Conservation (phyloP, 2,797 vertebrate species). For the Anolis apletophallus region DNA sequence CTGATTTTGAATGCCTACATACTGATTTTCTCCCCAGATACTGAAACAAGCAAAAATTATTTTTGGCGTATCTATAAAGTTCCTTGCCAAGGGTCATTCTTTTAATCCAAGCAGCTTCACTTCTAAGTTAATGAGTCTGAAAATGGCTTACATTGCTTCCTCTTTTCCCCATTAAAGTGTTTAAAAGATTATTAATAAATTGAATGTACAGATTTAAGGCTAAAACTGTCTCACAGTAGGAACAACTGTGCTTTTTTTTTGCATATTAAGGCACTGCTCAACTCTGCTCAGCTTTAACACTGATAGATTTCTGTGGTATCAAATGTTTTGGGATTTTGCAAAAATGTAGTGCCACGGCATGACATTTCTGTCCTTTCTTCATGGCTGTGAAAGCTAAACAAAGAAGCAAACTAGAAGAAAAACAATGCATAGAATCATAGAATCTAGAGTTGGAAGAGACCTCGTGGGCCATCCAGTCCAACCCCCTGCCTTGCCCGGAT, state of each 20-base stretch:
- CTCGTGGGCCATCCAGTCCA: no score
- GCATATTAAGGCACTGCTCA: conserved; percentile 35
- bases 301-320: neutral
- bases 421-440: no score
- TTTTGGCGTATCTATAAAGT: conserved; percentile 34
- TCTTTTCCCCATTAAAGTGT: conserved; percentile 17
- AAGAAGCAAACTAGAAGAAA: no score
- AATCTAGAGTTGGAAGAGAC: no score
- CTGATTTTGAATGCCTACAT: conserved; percentile 66
- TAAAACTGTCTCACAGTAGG: conserved; percentile 9
- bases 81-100: neutral
- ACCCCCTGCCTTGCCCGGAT: no score
- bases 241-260: neutral
- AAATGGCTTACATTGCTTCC: neutral
- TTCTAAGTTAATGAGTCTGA: conserved; percentile 23
- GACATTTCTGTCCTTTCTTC: no score
- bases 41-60: neutral
- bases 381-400: no score
- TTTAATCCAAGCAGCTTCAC: conserved; percentile 29
- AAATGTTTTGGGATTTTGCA: no score
- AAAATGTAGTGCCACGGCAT: no score
- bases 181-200: neutral
- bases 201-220: neutral
- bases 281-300: neutral
- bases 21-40: neutral